Base-by-base conservation (phyloP, 2,888 invertebrate genomes). In the Elegia similella region DNA sequence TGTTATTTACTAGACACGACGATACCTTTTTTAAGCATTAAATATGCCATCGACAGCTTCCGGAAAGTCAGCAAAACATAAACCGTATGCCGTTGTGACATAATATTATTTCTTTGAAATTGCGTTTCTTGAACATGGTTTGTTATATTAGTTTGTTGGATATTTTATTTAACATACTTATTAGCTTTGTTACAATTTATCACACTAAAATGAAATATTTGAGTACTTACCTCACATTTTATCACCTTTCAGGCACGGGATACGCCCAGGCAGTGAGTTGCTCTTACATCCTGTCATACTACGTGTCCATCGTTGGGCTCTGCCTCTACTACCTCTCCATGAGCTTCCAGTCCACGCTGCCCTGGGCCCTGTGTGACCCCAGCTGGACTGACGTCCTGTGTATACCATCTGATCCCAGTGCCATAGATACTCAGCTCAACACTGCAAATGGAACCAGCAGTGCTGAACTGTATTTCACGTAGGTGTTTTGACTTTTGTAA, bases 261-360 rank as follows among this genome's bases (percentile, higher is more conserved):
- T 94, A 93, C 70, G 95, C 94, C 0, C 94, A 95, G 67, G 88
- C 94, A 6, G 70, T 95, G 10, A 93, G 92, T 0, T 93, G 93
- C 13, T 84, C 92, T 13, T 94, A 93, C 66, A 94, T 96, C 12
- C 92, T 95, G 1, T 94, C 95, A 0, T 97, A 96, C 80, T 97
- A 96, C 78, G 95, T 95, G 55, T 94, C 95, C 0, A 85, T 96
- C 53, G 93, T 96, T 88, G 95, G 95, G 0, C 77, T 96, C 38
- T 95, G 95, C 8, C 69, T 96, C 8, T 96, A 93, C 81, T 97
- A 96, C 80, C 84, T 96, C 67, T 80, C 93, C 6, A 93, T 94
- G 72, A 96, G 96, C 56, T 96, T 95, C 76, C 93, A 93, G 62
- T 68, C 92, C 0, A 92, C 93, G 0, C 80, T 96, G 52, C 96